Evolutionary conservation across 2,888 invertebrate species (phyloP).

Genomic region (Therioaphis trifolii): DNA sequence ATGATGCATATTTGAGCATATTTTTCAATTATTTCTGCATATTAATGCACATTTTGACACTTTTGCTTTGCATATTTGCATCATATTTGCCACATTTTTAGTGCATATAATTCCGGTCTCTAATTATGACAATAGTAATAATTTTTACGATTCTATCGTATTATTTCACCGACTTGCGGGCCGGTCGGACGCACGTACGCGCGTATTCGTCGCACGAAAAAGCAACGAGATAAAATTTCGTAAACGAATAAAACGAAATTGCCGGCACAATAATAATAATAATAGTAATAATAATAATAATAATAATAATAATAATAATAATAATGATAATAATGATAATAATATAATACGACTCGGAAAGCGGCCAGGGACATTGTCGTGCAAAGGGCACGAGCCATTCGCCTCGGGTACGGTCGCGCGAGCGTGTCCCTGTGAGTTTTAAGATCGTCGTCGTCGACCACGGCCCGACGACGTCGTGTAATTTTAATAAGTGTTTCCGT

Average conservation of each 20-base stretch:
- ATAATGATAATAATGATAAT: no score
- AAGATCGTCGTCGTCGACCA: not conserved
- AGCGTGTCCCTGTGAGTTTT: not conserved
- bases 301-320: no score
- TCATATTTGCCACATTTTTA: no score
- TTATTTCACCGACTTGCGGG: not conserved
- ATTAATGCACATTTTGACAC: no score
- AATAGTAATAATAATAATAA: no score
- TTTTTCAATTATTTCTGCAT: no score
- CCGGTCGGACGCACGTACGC: not conserved
- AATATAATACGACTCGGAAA: not conserved
- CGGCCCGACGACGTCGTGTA: constrained; percentile 1
- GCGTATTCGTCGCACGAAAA: constrained; percentile 5
- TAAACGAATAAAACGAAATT: not conserved
- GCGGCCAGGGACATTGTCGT: not conserved
- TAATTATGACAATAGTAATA: no score
- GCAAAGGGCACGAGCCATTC: not conserved
- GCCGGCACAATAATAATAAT: not conserved
- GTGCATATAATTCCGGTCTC: no score
- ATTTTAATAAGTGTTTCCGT: not conserved
- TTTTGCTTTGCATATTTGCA: no score
- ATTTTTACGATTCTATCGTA: no score
- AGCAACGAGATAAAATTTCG: not conserved
- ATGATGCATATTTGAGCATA: no score
- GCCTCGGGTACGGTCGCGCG: not conserved